Conservation (phyloP, 2,888 invertebrate species). For the Ischnura elegans region DNA sequence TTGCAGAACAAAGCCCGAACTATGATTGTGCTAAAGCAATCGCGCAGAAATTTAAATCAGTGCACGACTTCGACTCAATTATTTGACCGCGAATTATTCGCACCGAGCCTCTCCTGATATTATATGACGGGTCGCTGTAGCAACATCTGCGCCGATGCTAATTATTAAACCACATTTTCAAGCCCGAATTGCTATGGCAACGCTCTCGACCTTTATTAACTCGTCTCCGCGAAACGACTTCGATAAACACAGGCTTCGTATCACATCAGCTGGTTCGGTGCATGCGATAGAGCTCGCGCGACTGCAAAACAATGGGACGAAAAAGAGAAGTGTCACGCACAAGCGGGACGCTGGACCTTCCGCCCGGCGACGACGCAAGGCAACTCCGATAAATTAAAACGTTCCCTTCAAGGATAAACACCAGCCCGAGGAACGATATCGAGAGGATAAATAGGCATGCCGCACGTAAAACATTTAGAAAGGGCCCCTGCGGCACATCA, state of each 20-base stretch:
- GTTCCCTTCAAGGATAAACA: not conserved
- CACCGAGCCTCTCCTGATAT: not conserved
- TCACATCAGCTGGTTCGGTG: not conserved
- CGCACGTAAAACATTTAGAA: not conserved
- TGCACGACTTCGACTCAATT: not conserved
- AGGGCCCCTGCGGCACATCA: not conserved
- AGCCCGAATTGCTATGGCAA: not conserved
- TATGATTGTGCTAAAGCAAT: not conserved
- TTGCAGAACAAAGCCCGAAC: not conserved
- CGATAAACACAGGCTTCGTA: not conserved
- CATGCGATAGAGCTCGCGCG: not conserved
- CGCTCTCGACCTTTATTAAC: not conserved
- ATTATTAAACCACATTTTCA: not conserved
- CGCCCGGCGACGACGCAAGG: not conserved
- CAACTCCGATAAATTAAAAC: not conserved
- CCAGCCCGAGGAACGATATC: not conserved
- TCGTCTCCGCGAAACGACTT: not conserved
- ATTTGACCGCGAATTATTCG: not conserved
- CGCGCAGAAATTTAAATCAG: not conserved
- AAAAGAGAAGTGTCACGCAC: not conserved
- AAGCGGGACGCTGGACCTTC: not conserved
- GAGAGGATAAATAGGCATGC: not conserved
- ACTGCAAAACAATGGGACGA: not conserved
- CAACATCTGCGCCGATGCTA: conserved; percentile 1
- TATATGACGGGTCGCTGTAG: not conserved